These are phyloP conservation scores for Kuschelorhynchus macadamiae DNA, from an alignment of 2,888 invertebrate genomes.

Conservation along the genomic window DNA sequence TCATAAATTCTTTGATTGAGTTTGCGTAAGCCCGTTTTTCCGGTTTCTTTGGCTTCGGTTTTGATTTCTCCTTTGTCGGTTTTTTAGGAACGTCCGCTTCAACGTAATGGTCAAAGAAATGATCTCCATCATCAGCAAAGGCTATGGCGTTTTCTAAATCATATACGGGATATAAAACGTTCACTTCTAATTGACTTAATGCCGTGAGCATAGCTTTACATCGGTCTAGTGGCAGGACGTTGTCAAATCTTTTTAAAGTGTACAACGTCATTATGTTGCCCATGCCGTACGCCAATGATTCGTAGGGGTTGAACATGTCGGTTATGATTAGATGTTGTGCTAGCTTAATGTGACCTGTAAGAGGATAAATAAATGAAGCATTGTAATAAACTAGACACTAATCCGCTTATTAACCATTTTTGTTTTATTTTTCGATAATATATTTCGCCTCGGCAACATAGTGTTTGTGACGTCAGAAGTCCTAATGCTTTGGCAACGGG, in stretches of 20 bases:
- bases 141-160: slow-evolving; percentile 60
- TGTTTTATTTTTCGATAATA: too few relatives aligned
- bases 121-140: slow-evolving; percentile 56
- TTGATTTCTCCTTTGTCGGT: slow-evolving; percentile 29
- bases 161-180: slow-evolving; percentile 59
- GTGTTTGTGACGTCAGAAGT: too few relatives aligned
- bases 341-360: slow-evolving; percentile 59
- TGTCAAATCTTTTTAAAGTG: slow-evolving; percentile 60
- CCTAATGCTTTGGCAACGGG: too few relatives aligned
- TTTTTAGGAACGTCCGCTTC: slow-evolving; percentile 15
- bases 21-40: slow-evolving; percentile 15
- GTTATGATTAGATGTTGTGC: slow-evolving; percentile 57
- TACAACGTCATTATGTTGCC: slow-evolving; percentile 63
- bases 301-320: slow-evolving; percentile 59
- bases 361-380: too few relatives aligned
- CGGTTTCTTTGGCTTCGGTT: slow-evolving; percentile 20
- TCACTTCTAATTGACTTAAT: slow-evolving; percentile 58
- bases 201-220: slow-evolving; percentile 56
- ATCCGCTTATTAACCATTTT: too few relatives aligned
- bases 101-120: slow-evolving; percentile 8
- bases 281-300: slow-evolving; percentile 59
- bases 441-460: too few relatives aligned
- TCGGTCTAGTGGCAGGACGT: slow-evolving; percentile 53
- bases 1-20: slow-evolving; percentile 51
- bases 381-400: too few relatives aligned